Conservation (phyloP, 2,113 vertebrate genomes). For the Oceanites oceanicus region DNA sequence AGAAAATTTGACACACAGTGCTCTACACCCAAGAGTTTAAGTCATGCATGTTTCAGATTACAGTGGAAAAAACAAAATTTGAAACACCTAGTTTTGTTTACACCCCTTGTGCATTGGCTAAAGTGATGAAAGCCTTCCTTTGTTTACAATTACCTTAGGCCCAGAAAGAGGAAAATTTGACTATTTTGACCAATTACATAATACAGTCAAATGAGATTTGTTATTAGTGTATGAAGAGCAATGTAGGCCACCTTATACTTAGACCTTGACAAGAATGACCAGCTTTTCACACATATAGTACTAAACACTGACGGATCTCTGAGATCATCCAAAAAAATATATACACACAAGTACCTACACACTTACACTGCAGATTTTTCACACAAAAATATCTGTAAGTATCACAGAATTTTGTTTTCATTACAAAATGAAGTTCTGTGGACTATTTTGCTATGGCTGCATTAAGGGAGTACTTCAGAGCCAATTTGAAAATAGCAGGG, state of each 20-base stretch:
- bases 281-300: background rate
- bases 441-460: background rate
- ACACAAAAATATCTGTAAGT: background rate
- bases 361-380: background rate
- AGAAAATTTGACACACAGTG: background rate
- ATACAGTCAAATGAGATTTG: background rate
- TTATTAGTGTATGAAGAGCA: background rate
- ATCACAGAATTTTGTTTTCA: background rate
- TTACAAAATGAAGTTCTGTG: background rate
- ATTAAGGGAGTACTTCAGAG: slow-evolving; percentile 8
- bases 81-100: background rate
- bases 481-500: slow-evolving; percentile 42
- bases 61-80: background rate
- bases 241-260: background rate
- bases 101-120: rapidly evolving
- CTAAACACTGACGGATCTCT: background rate
- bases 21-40: background rate
- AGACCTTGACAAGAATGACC: background rate
- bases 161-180: background rate
- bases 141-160: background rate
- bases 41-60: background rate
- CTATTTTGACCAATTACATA: background rate
- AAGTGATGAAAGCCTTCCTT: background rate
- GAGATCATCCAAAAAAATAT: background rate
- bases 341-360: background rate